Conservation (phyloP, 37 sponge, comb jelly and placozoan species). For the Eunapius fragilis region DNA sequence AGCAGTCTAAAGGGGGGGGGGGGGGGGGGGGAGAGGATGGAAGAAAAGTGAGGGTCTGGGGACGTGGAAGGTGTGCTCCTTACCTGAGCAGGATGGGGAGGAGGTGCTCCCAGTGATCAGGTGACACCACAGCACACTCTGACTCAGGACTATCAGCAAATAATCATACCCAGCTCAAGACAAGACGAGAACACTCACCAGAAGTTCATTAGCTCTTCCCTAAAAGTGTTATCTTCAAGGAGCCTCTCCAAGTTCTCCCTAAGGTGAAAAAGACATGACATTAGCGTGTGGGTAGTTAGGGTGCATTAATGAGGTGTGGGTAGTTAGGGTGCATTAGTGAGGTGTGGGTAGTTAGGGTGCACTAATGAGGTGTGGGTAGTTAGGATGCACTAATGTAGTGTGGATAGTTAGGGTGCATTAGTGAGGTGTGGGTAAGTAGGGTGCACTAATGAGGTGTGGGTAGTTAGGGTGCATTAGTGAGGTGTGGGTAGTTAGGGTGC, state of each 20-base stretch:
- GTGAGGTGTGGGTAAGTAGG: no score
- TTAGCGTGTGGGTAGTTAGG: background rate
- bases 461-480: background rate
- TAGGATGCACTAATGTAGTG: no score
- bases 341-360: no score
- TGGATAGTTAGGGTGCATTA: no score
- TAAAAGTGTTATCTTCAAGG: conserved; percentile 70
- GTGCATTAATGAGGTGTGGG: background rate
- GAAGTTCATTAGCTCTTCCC: conserved; percentile 67
- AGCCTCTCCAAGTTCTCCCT: conserved; percentile 75
- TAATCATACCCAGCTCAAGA: background rate
- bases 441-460: no score
- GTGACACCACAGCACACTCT: conserved; percentile 49
- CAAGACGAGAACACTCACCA: conserved; percentile 10
- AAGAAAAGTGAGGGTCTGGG: no score
- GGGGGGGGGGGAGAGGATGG: no score
- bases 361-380: no score
- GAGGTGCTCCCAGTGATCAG: conserved; percentile 63
- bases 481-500: background rate
- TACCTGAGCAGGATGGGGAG: conserved; percentile 76
- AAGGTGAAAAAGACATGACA: no score
- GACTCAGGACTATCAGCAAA: conserved; percentile 22
- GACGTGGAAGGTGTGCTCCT: background rate
- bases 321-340: background rate
- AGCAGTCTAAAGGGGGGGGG: conserved; percentile 49